Evolutionary conservation across 2,888 invertebrate species (phyloP).

Genomic region (Leptarthrus brevirostris): DNA sequence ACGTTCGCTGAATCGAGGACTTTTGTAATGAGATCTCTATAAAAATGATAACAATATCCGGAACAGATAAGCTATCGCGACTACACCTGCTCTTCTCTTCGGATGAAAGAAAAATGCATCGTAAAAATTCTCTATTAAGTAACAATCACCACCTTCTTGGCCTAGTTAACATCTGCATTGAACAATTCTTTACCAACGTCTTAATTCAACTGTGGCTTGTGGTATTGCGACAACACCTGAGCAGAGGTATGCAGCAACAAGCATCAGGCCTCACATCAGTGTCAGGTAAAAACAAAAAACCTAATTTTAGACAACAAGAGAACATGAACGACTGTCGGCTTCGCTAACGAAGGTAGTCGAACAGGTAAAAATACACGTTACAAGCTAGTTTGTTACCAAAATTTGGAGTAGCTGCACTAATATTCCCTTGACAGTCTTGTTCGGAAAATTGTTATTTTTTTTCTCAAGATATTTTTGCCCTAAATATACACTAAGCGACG

Average conservation of each 20-base stretch:
- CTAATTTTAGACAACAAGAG: slow-evolving; percentile 9
- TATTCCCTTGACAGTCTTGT: not conserved
- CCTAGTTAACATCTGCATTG: slow-evolving; percentile 42
- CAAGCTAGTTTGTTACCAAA: slow-evolving; percentile 39
- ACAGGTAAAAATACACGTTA: slow-evolving; percentile 30
- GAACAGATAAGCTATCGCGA: not conserved
- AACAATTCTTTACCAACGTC: slow-evolving; percentile 41
- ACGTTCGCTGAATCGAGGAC: not conserved
- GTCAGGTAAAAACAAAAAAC: slow-evolving; percentile 41
- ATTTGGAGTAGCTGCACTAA: slow-evolving; percentile 2
- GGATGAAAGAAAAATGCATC: slow-evolving; percentile 10
- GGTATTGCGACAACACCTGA: slow-evolving; percentile 34
- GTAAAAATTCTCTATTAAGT: slow-evolving; percentile 11
- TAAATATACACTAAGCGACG: slow-evolving; percentile 9
- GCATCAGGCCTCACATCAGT: slow-evolving; percentile 33
- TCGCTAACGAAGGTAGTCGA: not conserved
- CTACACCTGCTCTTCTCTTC: not conserved
- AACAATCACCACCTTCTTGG: slow-evolving; percentile 44
- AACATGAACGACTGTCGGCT: not conserved
- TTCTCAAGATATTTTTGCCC: not conserved
- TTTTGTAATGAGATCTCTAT: not conserved
- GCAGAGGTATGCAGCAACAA: slow-evolving; percentile 37
- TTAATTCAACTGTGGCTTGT: slow-evolving; percentile 21
- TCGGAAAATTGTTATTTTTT: not conserved
- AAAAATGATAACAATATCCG: not conserved